Evolutionary conservation across 2,113 vertebrate species (phyloP), one percentile per base, ranked within the genome.

Genomic region (Rattus rattus): DNA sequence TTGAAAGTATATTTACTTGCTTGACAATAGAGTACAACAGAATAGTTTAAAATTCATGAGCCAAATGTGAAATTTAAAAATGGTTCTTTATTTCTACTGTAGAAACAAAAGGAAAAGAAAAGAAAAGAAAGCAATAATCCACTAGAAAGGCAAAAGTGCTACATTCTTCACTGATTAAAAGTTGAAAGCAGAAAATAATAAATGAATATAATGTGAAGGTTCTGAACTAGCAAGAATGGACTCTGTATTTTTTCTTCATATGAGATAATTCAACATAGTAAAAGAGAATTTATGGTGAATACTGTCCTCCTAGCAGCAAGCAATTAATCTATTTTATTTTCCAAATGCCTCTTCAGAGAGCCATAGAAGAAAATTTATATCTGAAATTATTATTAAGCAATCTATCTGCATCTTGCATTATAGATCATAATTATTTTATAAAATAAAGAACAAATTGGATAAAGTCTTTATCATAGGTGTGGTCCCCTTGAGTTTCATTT

Each of bases 261-360:
- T 73, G 70, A 20, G 1, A 4, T 16, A 88, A 91, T 83, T 83
- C 12, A 83, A n/a, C 20, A 73, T 79, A 20, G 10, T 24, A 9
- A 81, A 52, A 85, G 39, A 67, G 33, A 95, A 80, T 30, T 39
- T 88, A 86, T 33, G n/a, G n/a, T 26, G 30, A 80, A 47, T 12
- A 79, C 65, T 93, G 83, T 56, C 7, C 20, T 91, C 33, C 5
- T 70, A 67, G 22, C 84, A 73, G 20, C 89, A 89, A 84, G 7
- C 65, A 94, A 92, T 84, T 88, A 24, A 47, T 67, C 63, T 83
- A 8, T 72, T 63, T 76, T 88, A 77, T 84, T 67, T 94, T 92
- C 8, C 49, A 92, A 96, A 69, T 92, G 10, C 4, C 16, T 80
- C 77, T 93, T 85, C 26, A 24, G 33, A 90, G 20, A 61, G 16